A percentile compares a stretch with the other conserved stretches of the same genome.
phyloP scores from a whole-genome alignment of 2,888 invertebrate genomes.

The Invenusta paracnida region DNA sequence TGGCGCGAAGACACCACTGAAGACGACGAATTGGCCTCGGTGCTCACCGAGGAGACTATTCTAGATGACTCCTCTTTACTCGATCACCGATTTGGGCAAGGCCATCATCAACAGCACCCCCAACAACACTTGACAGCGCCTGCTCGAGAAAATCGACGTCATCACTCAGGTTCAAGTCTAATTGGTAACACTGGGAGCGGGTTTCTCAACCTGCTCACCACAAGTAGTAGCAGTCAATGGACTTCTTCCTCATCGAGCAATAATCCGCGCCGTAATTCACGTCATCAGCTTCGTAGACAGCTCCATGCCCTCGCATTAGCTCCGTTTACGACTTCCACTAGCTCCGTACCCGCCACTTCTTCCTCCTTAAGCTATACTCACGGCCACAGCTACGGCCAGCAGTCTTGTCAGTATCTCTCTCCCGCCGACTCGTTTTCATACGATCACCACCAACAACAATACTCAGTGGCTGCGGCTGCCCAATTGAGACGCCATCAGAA shows the following conservation, averaged over 20 bases:
- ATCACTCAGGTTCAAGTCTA: conserved; percentile 1
- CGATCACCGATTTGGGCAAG: background rate
- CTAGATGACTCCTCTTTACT: background rate
- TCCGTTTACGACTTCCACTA: background rate
- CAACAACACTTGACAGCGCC: background rate
- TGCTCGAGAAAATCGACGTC: background rate
- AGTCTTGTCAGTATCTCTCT: too few species aligned
- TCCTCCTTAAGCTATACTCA: background rate
- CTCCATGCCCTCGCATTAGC: background rate
- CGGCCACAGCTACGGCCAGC: too few species aligned
- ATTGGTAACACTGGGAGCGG: background rate
- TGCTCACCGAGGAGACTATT: background rate
- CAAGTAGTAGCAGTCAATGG: background rate
- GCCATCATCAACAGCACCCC: background rate
- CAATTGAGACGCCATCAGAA: background rate
- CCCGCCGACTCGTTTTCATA: background rate
- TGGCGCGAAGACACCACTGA: conserved; percentile 1
- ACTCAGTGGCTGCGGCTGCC: background rate
- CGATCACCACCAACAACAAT: background rate
- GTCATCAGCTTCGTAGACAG: background rate
- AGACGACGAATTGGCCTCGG: background rate
- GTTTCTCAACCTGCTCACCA: background rate
- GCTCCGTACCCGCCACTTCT: background rate
- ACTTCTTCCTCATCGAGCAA: background rate
- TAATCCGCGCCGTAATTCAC: background rate